Evolutionary conservation across 2,113 vertebrate genomes (phyloP), one percentile per base, ranked within the genome.

Genomic region (Stictonetta naevosa): DNA sequence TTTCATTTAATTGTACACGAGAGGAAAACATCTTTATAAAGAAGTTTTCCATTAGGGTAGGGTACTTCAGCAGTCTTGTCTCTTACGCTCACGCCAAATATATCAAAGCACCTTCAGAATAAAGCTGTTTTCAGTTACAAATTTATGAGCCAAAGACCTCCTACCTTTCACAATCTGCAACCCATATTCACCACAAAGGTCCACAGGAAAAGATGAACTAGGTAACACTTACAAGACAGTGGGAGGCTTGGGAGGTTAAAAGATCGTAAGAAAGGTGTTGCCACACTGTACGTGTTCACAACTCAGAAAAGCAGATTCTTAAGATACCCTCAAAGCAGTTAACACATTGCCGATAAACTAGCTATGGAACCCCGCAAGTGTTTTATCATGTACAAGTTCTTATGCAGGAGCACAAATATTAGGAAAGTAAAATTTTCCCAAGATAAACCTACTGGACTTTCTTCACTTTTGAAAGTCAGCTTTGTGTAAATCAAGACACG

Each of bases 171-270:
- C 82, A 76, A 73, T 8, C 86, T 81, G 80, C 60, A 88, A 92
- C 78, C 79, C 56, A 38, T 4, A 55, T 18, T 76, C 76, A 66
- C 25, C 88, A 62, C 38, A 55, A 56, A 83, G 76, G 60, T 66
- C 83, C 34, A 46, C 1, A 1, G 58, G 31, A 66, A 73, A 76
- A 88, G n/a, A 69, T 48, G 64, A 80, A 74, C 6, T 19, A 80
- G 68, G 64, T 67, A 88, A 83, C 73, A 38, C 48, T 58, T 67
- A 50, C 36, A 40, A 77, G 59, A 36, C 79, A 79, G 86, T 66
- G 68, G 91, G 86, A 83, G 80, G 88, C 22, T 75, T 36, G 28
- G 36, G 63, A 83, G 83, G 92, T 95, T 77, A 90, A 55, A 69
- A 59, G 80, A 92, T 75, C 68, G 7, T 2, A 50, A 56, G 7